Base-by-base conservation (phyloP, 2,888 invertebrate species). In the Hydroisotoma schaefferi region DNA sequence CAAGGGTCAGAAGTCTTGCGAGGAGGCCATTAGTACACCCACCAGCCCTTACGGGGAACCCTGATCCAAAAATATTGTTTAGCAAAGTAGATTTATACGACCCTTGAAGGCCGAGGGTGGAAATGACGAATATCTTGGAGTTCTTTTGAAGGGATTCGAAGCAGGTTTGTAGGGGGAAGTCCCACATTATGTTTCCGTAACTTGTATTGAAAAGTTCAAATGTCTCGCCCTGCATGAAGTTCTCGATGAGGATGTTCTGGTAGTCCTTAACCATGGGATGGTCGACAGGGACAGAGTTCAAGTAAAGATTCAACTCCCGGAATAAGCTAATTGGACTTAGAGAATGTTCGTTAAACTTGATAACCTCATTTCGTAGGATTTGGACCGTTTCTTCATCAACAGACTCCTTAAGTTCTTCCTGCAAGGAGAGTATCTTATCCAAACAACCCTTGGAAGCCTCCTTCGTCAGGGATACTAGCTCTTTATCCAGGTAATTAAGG, bases 61-160 rank as follows among this genome's bases (percentile, higher is more conserved):
- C 53, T 29, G 57, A 61, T n/a, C 54, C 63, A 28, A 63, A 63
- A 10, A 63, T 38, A 20, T 60, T 54, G 43, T 63, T 63, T n/a
- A 63, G 40, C 10, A 63, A 40, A 10, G 63, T 63, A 5, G 63
- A 63, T 20, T 63, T 63, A 0, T 57, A 57, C 15, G 57, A 52
- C 12, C 57, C 57, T 38, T 63, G 63, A 5, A 54, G 46, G 12
- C 61, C 57, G 3, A 63, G 18, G 8, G 55, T 55, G 43, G 48
- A 48, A 0, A 60, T n/a, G 12, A 56, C 55, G 33, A 55, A 60
- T 2, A 60, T 25, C 23, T 56, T 60, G n/a, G n/a, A n/a, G n/a
- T n/a, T n/a, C n/a, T n/a, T n/a, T n/a, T n/a, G 43, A 10, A 43
- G 20, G 18, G 29, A 8, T 3, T 28, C 10, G 4, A 27, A 18